These are phyloP conservation scores for Protobothrops mucrosquamatus DNA, from an alignment of 2,113 vertebrate genomes.

Conservation along the genomic window DNA sequence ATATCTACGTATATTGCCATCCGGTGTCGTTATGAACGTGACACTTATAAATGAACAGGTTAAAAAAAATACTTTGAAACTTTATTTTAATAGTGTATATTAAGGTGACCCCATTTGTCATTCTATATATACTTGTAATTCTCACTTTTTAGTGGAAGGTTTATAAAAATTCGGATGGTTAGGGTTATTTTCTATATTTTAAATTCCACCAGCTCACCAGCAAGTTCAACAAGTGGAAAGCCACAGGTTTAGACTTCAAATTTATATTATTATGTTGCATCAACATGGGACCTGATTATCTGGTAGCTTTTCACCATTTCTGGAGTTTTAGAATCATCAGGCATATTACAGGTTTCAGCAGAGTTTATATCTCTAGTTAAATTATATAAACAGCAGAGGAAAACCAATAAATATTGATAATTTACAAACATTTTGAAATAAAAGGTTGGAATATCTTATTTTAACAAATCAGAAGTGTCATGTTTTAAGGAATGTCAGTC, in stretches of 20 bases:
- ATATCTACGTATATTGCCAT: too few species aligned
- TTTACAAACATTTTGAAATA: background rate
- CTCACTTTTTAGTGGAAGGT: too few species aligned
- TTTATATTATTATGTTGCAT: background rate
- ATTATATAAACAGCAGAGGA: background rate
- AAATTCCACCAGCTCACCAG: background rate
- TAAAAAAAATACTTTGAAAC: too few species aligned
- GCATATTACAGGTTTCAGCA: background rate
- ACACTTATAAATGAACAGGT: too few species aligned
- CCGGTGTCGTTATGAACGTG: too few species aligned
- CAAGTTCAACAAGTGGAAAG: background rate
- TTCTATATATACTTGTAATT: too few species aligned
- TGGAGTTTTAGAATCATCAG: background rate
- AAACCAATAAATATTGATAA: background rate
- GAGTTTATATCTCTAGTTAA: background rate
- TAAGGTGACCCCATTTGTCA: too few species aligned
- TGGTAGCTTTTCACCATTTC: background rate
- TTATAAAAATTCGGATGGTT: too few species aligned
- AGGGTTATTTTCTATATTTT: too few species aligned
- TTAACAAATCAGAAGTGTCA: background rate
- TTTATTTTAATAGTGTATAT: too few species aligned
- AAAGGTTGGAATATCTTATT: background rate
- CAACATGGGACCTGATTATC: background rate
- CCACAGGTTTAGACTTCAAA: background rate
- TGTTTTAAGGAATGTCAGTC: background rate